Conservation (phyloP, 2,888 invertebrate species). For the Bellardia pandia region DNA sequence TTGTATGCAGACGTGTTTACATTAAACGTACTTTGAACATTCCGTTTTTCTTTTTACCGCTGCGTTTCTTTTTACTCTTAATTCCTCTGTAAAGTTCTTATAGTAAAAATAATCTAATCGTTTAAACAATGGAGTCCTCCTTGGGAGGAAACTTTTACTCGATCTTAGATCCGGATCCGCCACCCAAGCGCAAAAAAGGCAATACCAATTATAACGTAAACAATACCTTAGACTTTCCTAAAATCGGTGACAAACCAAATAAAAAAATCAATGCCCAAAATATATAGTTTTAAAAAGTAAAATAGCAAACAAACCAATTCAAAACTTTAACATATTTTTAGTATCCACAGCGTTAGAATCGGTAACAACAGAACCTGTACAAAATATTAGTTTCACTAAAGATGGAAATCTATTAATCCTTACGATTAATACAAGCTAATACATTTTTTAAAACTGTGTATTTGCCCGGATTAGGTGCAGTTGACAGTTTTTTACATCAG, state of each 20-base stretch:
- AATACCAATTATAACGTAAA: too few species aligned
- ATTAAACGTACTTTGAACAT: not conserved
- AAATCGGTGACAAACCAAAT: too few species aligned
- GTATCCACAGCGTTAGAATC: not conserved
- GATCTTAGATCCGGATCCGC: too few species aligned
- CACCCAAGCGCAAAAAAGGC: too few species aligned
- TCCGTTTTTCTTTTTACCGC: not conserved
- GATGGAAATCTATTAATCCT: constrained; percentile 12
- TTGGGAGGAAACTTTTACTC: not conserved
- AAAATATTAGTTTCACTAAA: constrained; percentile 1
- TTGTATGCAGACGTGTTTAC: constrained; percentile 1
- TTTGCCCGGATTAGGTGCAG: not conserved
- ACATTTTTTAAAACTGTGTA: not conserved
- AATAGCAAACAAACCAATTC: constrained; percentile 19
- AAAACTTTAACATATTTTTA: not conserved
- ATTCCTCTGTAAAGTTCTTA: not conserved
- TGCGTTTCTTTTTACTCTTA: not conserved
- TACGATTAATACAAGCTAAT: not conserved
- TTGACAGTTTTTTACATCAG: constrained; percentile 1
- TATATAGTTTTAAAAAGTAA: not conserved
- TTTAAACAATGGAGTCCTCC: not conserved
- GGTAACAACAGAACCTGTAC: not conserved
- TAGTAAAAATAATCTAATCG: not conserved
- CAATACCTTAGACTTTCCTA: too few species aligned
- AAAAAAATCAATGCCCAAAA: not conserved